A percentile compares a stretch with the other conserved stretches of the same genome.
These are phyloP conservation scores for Palythoa grandis DNA, from an alignment of 92 coral and sea anemone species.

Conservation along the genomic window DNA sequence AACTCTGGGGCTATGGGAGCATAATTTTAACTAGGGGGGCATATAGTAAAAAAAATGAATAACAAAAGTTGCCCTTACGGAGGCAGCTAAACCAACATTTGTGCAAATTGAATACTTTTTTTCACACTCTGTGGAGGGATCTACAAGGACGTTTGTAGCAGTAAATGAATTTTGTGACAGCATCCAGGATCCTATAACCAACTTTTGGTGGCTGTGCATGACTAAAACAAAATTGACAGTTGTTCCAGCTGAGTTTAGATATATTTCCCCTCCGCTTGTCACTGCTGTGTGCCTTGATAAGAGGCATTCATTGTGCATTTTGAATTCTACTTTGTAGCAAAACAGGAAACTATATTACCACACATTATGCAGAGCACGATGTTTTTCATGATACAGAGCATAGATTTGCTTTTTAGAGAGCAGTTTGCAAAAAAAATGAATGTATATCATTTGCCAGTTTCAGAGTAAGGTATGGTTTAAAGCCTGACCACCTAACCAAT, in stretches of 20 bases:
- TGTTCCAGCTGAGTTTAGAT: slow-evolving; percentile 24
- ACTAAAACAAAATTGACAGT: slow-evolving; percentile 15
- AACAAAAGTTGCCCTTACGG: slow-evolving; percentile 13
- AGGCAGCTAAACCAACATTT: slow-evolving; percentile 24
- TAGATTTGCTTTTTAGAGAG: slow-evolving; percentile 20
- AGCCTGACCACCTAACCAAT: slow-evolving; percentile 21
- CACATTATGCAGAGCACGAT: slow-evolving; percentile 18
- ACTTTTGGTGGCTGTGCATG: slow-evolving; percentile 17
- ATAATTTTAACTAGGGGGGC: slow-evolving; percentile 1
- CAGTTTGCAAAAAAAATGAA: slow-evolving; percentile 17
- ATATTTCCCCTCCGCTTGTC: slow-evolving; percentile 27
- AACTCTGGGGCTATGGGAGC: neutral
- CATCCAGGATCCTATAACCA: slow-evolving; percentile 16
- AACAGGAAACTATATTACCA: slow-evolving; percentile 21
- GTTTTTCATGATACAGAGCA: slow-evolving; percentile 26
- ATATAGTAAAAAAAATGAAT: neutral
- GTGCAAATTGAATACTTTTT: slow-evolving; percentile 11
- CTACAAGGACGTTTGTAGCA: slow-evolving; percentile 5
- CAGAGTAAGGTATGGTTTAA: slow-evolving; percentile 22
- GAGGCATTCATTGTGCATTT: slow-evolving; percentile 24
- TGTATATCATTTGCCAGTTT: slow-evolving; percentile 17
- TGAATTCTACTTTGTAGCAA: slow-evolving; percentile 14
- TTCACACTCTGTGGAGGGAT: slow-evolving; percentile 17
- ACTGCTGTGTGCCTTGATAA: slow-evolving; percentile 27
- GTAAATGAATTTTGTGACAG: slow-evolving; percentile 10